Evolutionary conservation across 35 echinoderm and acorn worm species (phyloP).

Genomic region (Ophioderma brevispina): DNA sequence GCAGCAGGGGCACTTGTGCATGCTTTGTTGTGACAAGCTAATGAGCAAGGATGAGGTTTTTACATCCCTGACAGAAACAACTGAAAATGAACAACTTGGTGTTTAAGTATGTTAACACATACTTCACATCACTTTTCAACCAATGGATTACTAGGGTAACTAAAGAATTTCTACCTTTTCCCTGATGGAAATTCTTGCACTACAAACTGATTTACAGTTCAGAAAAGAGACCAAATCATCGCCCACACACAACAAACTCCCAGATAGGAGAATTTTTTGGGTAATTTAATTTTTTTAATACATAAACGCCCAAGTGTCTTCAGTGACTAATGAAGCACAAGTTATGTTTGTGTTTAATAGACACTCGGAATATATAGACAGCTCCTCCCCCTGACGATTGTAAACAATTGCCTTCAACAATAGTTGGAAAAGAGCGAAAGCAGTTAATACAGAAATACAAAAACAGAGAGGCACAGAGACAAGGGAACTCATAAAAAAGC

Average conservation of each 20-base stretch:
- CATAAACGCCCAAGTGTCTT: conserved; percentile 31
- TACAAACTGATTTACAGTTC: neutral
- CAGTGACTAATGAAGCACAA: conserved; percentile 46
- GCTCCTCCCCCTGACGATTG: too few species aligned
- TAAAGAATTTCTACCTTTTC: neutral
- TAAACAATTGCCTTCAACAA: too few species aligned
- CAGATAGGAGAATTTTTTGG: conserved; percentile 14
- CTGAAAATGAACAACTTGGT: neutral
- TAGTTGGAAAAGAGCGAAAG: too few species aligned
- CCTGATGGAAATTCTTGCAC: neutral
- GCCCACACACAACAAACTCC: conserved; percentile 17
- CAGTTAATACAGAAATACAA: neutral
- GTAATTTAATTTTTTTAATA: conserved; percentile 25
- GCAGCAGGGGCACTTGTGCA: neutral
- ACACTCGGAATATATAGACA: too few species aligned
- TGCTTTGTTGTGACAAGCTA: neutral
- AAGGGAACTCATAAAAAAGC: conserved; percentile 20
- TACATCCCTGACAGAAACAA: neutral
- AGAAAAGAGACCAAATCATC: neutral
- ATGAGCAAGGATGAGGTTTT: neutral
- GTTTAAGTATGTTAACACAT: neutral
- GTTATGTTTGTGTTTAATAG: conserved; percentile 38
- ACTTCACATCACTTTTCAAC: neutral
- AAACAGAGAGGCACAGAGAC: neutral
- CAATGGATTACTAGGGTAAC: neutral